Evolutionary conservation across 2,888 invertebrate species (phyloP), one percentile per base, ranked within the genome.

Genomic region (Timema cristinae): DNA sequence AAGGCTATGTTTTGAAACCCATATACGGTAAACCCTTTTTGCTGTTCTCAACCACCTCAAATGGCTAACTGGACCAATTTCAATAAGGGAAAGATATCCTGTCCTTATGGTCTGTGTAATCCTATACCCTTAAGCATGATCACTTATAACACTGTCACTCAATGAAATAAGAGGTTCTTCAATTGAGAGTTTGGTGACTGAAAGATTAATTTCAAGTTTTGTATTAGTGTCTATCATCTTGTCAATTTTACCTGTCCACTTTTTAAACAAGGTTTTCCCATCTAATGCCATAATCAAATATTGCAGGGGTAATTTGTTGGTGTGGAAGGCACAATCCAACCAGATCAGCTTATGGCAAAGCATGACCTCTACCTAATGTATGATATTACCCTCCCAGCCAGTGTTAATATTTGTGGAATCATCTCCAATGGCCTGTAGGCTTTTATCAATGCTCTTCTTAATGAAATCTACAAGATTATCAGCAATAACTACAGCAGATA

Each of bases 11-110:
- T 68, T 68, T 68, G 69, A 68, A 54, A 68, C 54, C 52, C 54
- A 11, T 52, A 68, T 54, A 15, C 32, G 4, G 32, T 32, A 32
- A 32, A 32, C 4, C 1, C 32, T 32, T 32, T 32, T 32, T 32
- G 32, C 32, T 32, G 32, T 32, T 32, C 32, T 32, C 32, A 32
- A 32, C 52, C 54, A 52, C 69, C 69, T 51, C 51, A 54, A 69
- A 47, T 69, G 54, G 69, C 56, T 69, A 6, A 69, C 69, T 54
- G 69, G 69, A 69, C 52, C 69, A 54, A 52, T 68, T 68, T 68
- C 7, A 52, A 68, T n/a, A 11, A 68, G 50, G 52, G 68, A 68
- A 68, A 6, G 13, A 9, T 16, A 56, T 10, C n/a, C 56, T 56
- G 68, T 68, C 52, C 68, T 68, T 52, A 4, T 68, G 68, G 68